These are phyloP conservation scores for Smithornis capensis DNA, from an alignment of 2,113 vertebrate species.

Conservation along the genomic window DNA sequence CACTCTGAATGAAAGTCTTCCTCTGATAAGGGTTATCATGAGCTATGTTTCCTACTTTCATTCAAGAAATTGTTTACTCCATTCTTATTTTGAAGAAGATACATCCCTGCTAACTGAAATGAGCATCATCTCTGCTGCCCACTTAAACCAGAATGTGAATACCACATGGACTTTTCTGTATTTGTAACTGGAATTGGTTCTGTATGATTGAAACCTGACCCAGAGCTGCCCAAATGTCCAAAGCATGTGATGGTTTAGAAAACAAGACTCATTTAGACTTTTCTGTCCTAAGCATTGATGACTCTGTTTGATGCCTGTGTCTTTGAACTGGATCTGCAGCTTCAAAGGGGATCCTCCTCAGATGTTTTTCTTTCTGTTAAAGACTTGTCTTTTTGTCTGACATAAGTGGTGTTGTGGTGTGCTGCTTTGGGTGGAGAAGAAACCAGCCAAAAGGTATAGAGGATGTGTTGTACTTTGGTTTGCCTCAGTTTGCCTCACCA, in stretches of 20 bases:
- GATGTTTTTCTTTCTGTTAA: background rate
- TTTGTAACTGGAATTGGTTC: background rate
- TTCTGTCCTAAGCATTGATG: background rate
- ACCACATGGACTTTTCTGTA: background rate
- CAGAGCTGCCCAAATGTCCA: background rate
- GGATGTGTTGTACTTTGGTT: background rate
- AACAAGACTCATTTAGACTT: background rate
- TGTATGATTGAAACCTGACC: background rate
- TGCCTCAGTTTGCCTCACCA: background rate
- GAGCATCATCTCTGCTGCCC: background rate
- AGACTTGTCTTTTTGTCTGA: background rate
- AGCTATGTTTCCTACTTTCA: background rate
- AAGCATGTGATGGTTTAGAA: background rate
- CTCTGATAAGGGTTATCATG: background rate
- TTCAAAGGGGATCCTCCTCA: background rate
- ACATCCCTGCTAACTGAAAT: background rate
- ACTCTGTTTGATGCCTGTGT: background rate
- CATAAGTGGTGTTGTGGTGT: background rate
- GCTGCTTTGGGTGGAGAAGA: background rate
- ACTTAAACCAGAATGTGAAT: background rate
- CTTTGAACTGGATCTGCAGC: background rate
- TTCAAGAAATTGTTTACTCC: background rate
- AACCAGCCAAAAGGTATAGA: background rate
- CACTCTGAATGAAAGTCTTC: rapidly evolving
- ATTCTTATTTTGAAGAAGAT: background rate